Base-by-base conservation (phyloP, 2,888 invertebrate species). In the Cheilosia impressa region DNA sequence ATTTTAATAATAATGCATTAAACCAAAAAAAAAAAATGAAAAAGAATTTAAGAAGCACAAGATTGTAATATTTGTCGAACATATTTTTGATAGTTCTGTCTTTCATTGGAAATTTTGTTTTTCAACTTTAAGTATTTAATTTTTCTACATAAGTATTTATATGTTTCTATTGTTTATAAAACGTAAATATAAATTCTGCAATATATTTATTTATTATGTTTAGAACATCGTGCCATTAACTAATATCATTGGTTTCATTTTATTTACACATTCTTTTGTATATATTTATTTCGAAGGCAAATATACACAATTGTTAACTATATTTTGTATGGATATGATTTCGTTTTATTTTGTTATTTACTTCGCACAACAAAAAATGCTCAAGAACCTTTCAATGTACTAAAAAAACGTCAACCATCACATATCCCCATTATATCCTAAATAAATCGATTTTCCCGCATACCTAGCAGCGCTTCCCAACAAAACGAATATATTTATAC, bases 351-450 rank as follows among this genome's bases (percentile, higher is more conserved):
- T 31, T 38, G 22, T 43, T 27, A 10, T 27, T 24, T n/a, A 7
- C 7, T 45, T 45, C 17, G 31, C 15, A 55, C 19, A 66, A 31
- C 7, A 31, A 31, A 53, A 53, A 77, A 81, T 53, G 68, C 76
- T 81, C 69, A 76, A 76, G 47, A 71, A 83, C 72, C 82, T 72
- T 72, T 78, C 41, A 83, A 78, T 71, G 72, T 83, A 79, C 78
- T 79, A 79, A 73, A 9, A 6, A 83, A 73, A 83, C 45, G 13
- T 77, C 53, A 72, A 72, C 77, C 72, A 71, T 65, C 79, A 83
- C 83, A 83, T 83, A 83, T 83, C 79, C 52, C 62, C 63, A 75
- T 75, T 55, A 79, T 79, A 79, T 79, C 79, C 68, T 58, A 60
- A 47, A 60, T 34, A 55, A 66, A 17, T 72, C 78, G 72, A 68